Conservation (phyloP, 2,888 invertebrate species). For the Zaprionus bogoriensis region DNA sequence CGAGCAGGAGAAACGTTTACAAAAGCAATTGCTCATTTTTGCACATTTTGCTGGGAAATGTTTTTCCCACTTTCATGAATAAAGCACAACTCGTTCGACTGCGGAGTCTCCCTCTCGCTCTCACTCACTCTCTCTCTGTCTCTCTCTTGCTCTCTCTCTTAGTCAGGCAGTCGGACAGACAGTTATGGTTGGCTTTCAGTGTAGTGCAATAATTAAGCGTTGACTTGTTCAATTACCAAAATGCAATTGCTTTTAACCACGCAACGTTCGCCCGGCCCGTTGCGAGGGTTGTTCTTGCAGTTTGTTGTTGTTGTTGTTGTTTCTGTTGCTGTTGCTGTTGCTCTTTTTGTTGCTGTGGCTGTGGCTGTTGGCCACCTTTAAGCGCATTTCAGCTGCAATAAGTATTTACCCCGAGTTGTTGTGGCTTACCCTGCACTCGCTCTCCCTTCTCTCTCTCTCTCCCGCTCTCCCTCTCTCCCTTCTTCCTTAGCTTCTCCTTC, state of each 20-base stretch:
- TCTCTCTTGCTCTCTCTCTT: not conserved
- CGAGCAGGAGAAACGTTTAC: slow-evolving; percentile 37
- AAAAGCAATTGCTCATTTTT: slow-evolving; percentile 73
- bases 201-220: slow-evolving; percentile 76
- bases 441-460: not conserved
- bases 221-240: slow-evolving; percentile 79
- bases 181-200: slow-evolving; percentile 60
- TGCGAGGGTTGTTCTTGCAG: slow-evolving; percentile 29
- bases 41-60: slow-evolving; percentile 64
- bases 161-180: slow-evolving; percentile 39
- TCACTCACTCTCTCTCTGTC: too few species aligned
- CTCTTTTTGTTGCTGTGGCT: slow-evolving; percentile 1
- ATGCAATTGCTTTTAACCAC: slow-evolving; percentile 77
- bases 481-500: not conserved
- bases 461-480: not conserved
- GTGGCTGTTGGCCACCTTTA: slow-evolving; percentile 18
- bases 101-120: not conserved
- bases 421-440: slow-evolving; percentile 5
- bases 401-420: slow-evolving; percentile 18
- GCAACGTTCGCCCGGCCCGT: slow-evolving; percentile 45
- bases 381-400: slow-evolving; percentile 44
- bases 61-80: slow-evolving; percentile 31
- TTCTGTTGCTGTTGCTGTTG: slow-evolving; percentile 6
- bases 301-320: slow-evolving; percentile 6
- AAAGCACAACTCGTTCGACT: slow-evolving; percentile 33